Conservation (phyloP, 1,140 invertebrate species). For the Prorops nasuta region DNA sequence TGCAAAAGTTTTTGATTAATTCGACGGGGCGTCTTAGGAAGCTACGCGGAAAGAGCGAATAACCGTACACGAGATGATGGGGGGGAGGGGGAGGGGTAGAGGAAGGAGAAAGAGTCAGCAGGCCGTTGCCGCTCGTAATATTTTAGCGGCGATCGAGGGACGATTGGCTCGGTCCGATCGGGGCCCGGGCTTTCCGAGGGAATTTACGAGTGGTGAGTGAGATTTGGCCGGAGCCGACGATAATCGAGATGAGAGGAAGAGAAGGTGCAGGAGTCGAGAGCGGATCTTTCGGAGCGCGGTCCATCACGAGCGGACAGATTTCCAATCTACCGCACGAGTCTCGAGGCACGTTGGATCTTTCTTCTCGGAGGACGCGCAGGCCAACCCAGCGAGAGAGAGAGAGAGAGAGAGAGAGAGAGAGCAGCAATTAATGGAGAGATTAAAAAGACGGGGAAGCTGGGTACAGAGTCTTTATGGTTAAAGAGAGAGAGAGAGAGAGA, state of each 20-base stretch:
- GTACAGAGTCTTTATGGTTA: constrained; percentile 7
- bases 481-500: constrained; percentile 1
- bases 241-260: background rate
- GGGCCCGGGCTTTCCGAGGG: too few species aligned
- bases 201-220: too few species aligned
- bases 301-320: constrained; percentile 20
- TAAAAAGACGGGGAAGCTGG: constrained; percentile 25
- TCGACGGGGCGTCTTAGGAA: too few species aligned
- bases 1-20: too few species aligned
- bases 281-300: constrained; percentile 12
- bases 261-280: too few species aligned
- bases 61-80: background rate
- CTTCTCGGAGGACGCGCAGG: background rate
- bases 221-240: too few species aligned
- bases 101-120: too few species aligned
- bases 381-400: constrained; percentile 1
- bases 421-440: constrained; percentile 36
- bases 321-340: constrained; percentile 16
- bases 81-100: background rate
- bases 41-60: background rate
- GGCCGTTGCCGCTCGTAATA: too few species aligned
- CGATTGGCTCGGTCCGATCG: too few species aligned
- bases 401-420: constrained; percentile 9
- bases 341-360: background rate
- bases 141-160: too few species aligned